These are phyloP conservation scores for Amazona vittata DNA, from an alignment of 2,113 vertebrate genomes.

Conservation along the genomic window DNA sequence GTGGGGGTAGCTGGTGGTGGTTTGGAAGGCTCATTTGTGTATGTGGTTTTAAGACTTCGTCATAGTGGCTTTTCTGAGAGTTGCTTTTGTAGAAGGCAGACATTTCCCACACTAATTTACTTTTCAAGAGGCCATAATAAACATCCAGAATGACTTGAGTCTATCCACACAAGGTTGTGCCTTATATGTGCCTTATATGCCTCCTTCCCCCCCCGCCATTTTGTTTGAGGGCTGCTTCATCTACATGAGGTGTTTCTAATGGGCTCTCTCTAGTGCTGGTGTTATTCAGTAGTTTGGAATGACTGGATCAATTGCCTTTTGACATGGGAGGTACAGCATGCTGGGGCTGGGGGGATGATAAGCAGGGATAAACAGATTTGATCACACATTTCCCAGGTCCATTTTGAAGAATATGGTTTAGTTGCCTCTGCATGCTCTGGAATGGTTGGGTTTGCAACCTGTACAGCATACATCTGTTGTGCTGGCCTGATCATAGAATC, in stretches of 20 bases:
- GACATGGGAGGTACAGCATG: no score
- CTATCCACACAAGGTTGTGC: neutral
- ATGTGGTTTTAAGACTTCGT: neutral
- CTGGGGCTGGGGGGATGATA: neutral
- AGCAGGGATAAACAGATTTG: rapidly evolving
- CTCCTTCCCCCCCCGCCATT: rapidly evolving
- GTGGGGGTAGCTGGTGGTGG: rapidly evolving
- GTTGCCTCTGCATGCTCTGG: neutral
- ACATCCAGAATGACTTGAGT: neutral
- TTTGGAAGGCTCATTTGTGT: neutral
- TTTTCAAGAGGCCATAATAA: neutral
- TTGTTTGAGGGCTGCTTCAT: neutral
- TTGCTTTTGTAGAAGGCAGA: neutral
- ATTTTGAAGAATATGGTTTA: neutral
- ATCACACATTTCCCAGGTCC: rapidly evolving
- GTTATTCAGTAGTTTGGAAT: neutral
- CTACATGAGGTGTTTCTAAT: neutral
- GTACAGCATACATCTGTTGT: neutral
- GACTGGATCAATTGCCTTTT: neutral
- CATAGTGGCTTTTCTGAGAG: neutral
- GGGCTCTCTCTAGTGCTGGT: neutral
- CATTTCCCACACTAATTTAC: neutral
- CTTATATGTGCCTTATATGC: neutral
- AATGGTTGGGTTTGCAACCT: neutral
- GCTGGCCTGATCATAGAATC: neutral